Base-by-base conservation (phyloP, 2,888 invertebrate species). In the Tribolium freemani region DNA sequence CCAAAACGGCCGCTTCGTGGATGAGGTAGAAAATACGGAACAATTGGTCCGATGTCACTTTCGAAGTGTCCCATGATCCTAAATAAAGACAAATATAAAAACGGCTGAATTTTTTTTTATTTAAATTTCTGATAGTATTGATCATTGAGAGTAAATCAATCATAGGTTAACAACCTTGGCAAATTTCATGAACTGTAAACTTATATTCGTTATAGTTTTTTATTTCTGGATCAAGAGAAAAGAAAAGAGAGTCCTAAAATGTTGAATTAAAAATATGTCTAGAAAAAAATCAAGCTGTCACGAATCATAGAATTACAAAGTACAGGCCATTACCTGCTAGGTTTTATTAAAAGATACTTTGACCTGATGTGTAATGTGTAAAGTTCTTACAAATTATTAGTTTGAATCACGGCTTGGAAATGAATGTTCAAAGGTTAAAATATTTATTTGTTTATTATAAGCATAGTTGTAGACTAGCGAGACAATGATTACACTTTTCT, bases 1-100 rank as follows among this genome's bases (percentile, higher is more conserved):
- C 94, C 75, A 91, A 80, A 80, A 93, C 88, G n/a, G 95, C 94
- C 0, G 92, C 91, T 80, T 93, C 89, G 84, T 96, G 95, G 76
- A 95, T 91, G 78, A 95, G 87, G 84, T 95, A 96, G 83, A 95
- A 93, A 81, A 95, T 87, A 76, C 93, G 88, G 87, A 96, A 94
- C 79, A 95, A 85, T 83, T 94, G 92, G 82, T 95, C 95, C 0
- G 94, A 89, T 50, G 86, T 89, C 76, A 95, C 91, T 78, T 90
- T 90, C 72, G 90, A 91, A 0, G 95, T 92, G 83, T 95, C 91
- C 95, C 95, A 96, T 0, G 89, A 79, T 74, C 90, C 92, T 92
- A 78, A 38, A 38, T 8, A n/a, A n/a, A 38, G 1, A 38, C 38
- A 38, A 9, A 38, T 5, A 38, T 38, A n/a, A 38, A 38, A 26